A percentile compares a stretch with the other conserved stretches of the same genome.
phyloP scores from a whole-genome alignment of 2,888 invertebrate genomes.

The Eristalis arbustorum region DNA sequence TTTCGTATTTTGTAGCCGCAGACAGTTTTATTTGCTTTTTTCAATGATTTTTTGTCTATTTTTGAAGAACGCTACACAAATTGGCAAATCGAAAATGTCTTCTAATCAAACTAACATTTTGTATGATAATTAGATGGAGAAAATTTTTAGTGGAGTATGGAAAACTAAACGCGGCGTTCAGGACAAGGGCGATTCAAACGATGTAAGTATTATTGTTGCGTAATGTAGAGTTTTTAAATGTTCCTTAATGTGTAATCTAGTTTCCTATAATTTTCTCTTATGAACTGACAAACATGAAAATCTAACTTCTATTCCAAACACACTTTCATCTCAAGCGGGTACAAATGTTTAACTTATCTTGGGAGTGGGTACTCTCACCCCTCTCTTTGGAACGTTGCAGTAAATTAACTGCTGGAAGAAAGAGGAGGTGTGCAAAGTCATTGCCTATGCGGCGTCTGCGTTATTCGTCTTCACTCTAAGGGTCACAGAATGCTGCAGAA shows the following conservation, averaged over 20 bases:
- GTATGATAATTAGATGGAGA: constrained; percentile 87
- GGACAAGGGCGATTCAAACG: constrained; percentile 72
- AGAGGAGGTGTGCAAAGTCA: too few relatives aligned
- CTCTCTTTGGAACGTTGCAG: too few relatives aligned
- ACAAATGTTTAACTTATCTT: not conserved
- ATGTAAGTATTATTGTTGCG: not conserved
- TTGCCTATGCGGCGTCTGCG: too few relatives aligned
- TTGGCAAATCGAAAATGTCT: constrained; percentile 4
- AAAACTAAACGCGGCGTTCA: constrained; percentile 88
- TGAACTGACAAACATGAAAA: not conserved
- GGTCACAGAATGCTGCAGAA: too few relatives aligned
- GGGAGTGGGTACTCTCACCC: too few relatives aligned
- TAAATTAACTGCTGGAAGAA: too few relatives aligned
- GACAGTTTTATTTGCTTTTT: not conserved
- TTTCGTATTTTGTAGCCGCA: not conserved
- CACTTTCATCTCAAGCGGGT: not conserved
- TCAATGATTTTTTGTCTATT: not conserved
- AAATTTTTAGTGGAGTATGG: constrained; percentile 95
- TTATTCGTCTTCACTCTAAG: too few relatives aligned
- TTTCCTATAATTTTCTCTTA: not conserved
- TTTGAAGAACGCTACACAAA: not conserved
- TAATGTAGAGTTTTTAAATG: not conserved
- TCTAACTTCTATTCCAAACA: not conserved
- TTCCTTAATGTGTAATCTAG: not conserved
- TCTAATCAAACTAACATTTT: constrained; percentile 22